Evolutionary conservation across 1,140 invertebrate genomes (phyloP).

Genomic region (Drosophila prosaltans): DNA sequence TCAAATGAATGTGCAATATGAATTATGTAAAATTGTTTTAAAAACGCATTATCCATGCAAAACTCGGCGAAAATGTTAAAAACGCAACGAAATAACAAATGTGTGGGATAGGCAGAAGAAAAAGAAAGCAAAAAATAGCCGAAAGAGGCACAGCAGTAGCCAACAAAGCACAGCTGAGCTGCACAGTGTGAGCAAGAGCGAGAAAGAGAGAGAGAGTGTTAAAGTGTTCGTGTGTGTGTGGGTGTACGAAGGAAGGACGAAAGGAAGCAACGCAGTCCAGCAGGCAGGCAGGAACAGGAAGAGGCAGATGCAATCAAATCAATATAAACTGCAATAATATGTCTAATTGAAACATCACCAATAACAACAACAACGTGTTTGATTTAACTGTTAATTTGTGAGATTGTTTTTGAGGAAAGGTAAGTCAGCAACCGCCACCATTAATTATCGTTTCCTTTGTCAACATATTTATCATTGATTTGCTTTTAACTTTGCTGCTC

Average conservation of each 20-base stretch:
- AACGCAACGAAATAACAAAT: conserved; percentile 64
- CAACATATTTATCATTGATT: conserved; percentile 41
- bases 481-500: conserved; percentile 56
- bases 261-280: conserved; percentile 46
- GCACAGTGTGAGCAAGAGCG: conserved; percentile 15
- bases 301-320: conserved; percentile 56
- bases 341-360: conserved; percentile 47
- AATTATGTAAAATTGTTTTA: conserved; percentile 47
- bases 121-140: conserved; percentile 24
- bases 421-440: conserved; percentile 66
- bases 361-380: conserved; percentile 34
- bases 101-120: conserved; percentile 55
- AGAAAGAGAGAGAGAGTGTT: conserved; percentile 25
- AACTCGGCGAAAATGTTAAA: conserved; percentile 35
- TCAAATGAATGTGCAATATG: conserved; percentile 34
- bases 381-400: conserved; percentile 34
- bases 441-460: conserved; percentile 51
- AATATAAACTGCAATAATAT: conserved; percentile 67
- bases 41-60: not conserved
- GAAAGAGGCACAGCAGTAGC: conserved; percentile 28
- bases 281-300: conserved; percentile 42
- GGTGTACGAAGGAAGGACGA: conserved; percentile 17
- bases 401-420: conserved; percentile 56
- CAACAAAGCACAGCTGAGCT: conserved; percentile 69
- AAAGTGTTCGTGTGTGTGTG: conserved; percentile 15